Percentiles rank a stretch among this genome's conserved stretches.
These are phyloP conservation scores for Dugesia japonica DNA, from an alignment of 2,888 invertebrate genomes.

Conservation along the genomic window DNA sequence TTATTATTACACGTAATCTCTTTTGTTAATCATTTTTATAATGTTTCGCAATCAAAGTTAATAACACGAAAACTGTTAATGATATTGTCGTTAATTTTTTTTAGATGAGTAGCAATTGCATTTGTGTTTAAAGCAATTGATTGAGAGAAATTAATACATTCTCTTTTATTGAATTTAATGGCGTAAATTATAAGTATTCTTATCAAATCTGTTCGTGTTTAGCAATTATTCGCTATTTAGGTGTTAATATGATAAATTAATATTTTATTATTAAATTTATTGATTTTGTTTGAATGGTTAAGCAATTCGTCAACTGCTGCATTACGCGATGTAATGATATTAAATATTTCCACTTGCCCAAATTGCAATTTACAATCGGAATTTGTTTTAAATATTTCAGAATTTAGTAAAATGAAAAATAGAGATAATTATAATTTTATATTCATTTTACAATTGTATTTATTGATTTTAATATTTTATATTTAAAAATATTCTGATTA, in stretches of 20 bases:
- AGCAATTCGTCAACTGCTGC: neutral
- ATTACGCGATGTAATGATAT: neutral
- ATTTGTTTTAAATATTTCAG: too few relatives aligned
- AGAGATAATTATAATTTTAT: too few relatives aligned
- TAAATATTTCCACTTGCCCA: neutral
- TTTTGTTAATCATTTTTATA: neutral
- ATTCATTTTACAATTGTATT: too few relatives aligned
- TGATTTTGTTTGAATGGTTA: conserved; percentile 11
- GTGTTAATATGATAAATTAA: neutral
- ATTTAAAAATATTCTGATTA: too few relatives aligned
- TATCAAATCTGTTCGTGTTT: conserved; percentile 5
- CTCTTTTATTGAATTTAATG: conserved; percentile 11
- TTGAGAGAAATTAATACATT: conserved; percentile 20
- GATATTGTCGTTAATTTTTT: conserved; percentile 20
- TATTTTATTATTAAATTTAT: neutral
- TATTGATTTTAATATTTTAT: too few relatives aligned
- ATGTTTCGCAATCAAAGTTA: neutral
- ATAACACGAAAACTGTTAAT: conserved; percentile 2
- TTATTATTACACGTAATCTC: conserved; percentile 12
- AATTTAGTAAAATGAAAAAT: too few relatives aligned
- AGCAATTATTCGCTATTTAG: neutral
- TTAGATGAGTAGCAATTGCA: conserved; percentile 8
- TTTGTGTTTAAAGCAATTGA: conserved; percentile 10
- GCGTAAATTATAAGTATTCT: conserved; percentile 8
- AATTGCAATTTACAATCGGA: too few relatives aligned